Base-by-base conservation (phyloP, 2,888 invertebrate genomes). In the Odontomyia ornata region DNA sequence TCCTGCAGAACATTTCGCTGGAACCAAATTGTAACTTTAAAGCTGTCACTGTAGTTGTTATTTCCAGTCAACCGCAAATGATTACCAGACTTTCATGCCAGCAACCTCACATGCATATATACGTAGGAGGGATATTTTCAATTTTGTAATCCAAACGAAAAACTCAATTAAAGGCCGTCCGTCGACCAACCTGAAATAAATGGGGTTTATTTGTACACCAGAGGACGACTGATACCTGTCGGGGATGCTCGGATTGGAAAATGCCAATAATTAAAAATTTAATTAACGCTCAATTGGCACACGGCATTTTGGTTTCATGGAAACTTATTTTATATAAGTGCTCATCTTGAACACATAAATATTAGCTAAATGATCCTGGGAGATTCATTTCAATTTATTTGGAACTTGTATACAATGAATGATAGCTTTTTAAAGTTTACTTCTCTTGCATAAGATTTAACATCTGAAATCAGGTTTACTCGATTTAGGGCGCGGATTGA, bases 191-290 rank as follows among this genome's bases (percentile, higher is more conserved):
- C 52, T n/a, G n/a, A 4, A 52, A 52, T 52, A 15, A 52, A 13
- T 7, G 4, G 4, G 15, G n/a, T 52, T 15, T 52, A 52, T 15
- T 52, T 52, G 52, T 52, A 18, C 11, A 15, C 15, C 52, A 52
- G 13, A 52, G 52, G 5, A 5, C 36, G 9, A 9, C 36, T 3
- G 3, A 36, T 36, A 36, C 36, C 36, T 36, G 3, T 9, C 36
- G 9, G 9, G 9, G 9, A 36, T 36, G 9, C 52, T 4, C 30
- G 2, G 28, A 64, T 28, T 64, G 64, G 27, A 15, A 27, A 64
- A 64, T 30, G 28, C 64, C 28, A 11, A 64, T 64, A 30, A 64
- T 64, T 64, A 64, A 64, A 64, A 64, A 64, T 64, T 64, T 64
- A 64, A 64, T 64, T 64, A 64, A 64, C 30, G 28, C 9, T 30